A percentile compares a stretch with the other conserved stretches of the same genome.
Conservation (phyloP, 2,113 vertebrate genomes). For the Xyliphius kryptos region DNA sequence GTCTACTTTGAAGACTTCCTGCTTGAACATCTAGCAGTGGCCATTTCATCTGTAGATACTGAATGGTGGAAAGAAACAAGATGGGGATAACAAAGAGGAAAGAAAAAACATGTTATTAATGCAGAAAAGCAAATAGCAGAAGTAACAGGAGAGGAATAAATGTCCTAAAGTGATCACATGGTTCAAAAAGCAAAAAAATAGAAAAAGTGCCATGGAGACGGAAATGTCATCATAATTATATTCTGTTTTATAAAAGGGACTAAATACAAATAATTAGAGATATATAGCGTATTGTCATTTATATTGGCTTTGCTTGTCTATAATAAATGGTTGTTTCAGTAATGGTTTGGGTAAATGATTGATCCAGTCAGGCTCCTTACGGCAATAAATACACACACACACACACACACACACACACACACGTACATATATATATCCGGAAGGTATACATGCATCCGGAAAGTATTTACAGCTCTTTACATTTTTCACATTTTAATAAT, state of each 20-base stretch:
- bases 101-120: conserved; percentile 74
- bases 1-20: conserved; percentile 97
- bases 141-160: conserved; percentile 54
- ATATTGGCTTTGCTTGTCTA: no score
- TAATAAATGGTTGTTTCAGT: conserved; percentile 48
- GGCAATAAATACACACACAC: no score
- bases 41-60: conserved; percentile 99
- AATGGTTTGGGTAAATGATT: conserved; percentile 61
- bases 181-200: conserved; percentile 52
- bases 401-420: no score
- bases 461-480: no score
- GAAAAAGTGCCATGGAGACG: conserved; percentile 30
- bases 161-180: conserved; percentile 48
- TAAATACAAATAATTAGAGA: no score
- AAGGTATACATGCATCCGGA: no score
- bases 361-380: no score
- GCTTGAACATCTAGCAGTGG: conserved; percentile 98
- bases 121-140: conserved; percentile 65
- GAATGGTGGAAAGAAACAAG: conserved; percentile 69
- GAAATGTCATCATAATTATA: no score
- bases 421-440: no score
- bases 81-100: conserved; percentile 72
- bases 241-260: no score
- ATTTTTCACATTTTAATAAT: no score
- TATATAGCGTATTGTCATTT: no score